Evolutionary conservation across 1,140 invertebrate species (phyloP), one percentile per base, ranked within the genome.

Genomic region (Lepidurus couesii): DNA sequence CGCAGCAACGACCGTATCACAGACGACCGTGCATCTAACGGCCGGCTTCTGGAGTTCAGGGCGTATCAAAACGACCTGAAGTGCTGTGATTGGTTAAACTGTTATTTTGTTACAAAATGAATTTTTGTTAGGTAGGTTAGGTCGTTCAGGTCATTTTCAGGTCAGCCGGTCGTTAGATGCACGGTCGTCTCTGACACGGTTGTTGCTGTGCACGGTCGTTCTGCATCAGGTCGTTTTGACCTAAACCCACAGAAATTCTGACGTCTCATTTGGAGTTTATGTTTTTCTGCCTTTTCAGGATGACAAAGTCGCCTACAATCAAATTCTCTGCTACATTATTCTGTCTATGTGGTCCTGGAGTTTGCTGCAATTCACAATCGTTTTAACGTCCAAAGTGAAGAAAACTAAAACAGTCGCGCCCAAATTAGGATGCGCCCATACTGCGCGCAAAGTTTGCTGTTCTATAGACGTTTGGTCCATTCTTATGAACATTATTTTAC

Each of bases 341-440:
- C 85, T 95, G 79, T 91, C 90, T 0, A 94, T 95, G 78, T 95
- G 93, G 93, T 93, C 94, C 1, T 93, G 94, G 92, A 95, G 92
- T 45, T 85, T 96, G 16, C 89, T 96, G 85, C 94, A 96, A 86
- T 96, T 96, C 83, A 95, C 94, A 0, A 90, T 96, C 42, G 94
- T 96, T 1, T 86, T 96, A 2, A 96, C 94, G 0, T 80, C 80
- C 44, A 79, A 80, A 44, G 76, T 77, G 76, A 75, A 78, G 34
- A 80, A 79, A 78, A 45, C 42, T 16, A 81, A 75, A 65, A 80
- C 65, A 11, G 78, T 80, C 7, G 79, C 79, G 26, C 45, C 73
- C 53, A 76, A 74, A 21, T 78, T 34, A 44, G 44, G 42, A 24
- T 77, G 74, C 80, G 80, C 44, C 77, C 44, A 73, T n/a, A 80